Base-by-base conservation (phyloP, 1,140 invertebrate genomes). In the Cardiocondyla obscurior region DNA sequence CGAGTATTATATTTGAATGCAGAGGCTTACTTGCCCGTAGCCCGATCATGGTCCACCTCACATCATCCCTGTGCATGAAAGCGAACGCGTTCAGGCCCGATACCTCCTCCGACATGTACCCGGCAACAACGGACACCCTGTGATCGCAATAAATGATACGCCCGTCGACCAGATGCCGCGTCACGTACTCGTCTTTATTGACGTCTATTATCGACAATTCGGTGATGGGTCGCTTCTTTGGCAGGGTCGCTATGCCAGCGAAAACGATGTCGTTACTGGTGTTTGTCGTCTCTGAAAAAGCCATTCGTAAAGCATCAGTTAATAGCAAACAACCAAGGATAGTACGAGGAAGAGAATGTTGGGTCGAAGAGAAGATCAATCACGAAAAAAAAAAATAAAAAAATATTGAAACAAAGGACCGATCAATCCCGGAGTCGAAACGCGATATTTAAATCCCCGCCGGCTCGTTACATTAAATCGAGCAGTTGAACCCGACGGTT, bases 51-150 rank as follows among this genome's bases (percentile, higher is more conserved):
- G 97, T 96, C 96, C 97, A 98, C 83, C 96, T 95, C 5, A 97
- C 96, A 91, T 98, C 98, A 62, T 98, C 97, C 69, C 96, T 95
- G 92, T 98, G 97, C 96, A 98, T 98, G 89, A 97, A 98, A 79
- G 96, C 96, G 90, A 98, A 98, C 0, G 97, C 97, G 82, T 96
- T 97, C 42, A 96, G 91, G 6, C 97, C 97, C 28, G 95, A 95
- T 8, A 98, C 97, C 94, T 98, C 97, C 67, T 97, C 96, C 0
- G 96, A 96, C 95, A 98, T 96, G 91, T 98, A 98, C 1, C 97
- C 98, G 36, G 97, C 97, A 1, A 98, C 96, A 19, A 97, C 94
- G 0, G 97, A 97, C 81, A 98, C 97, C 85, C 97, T 95, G 84
- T 98, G 97, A 93, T 98, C 97, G 79, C 96, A 97, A 85, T 96